Evolutionary conservation across 2,113 vertebrate genomes (phyloP).

Genomic region (Manacus vitellinus): DNA sequence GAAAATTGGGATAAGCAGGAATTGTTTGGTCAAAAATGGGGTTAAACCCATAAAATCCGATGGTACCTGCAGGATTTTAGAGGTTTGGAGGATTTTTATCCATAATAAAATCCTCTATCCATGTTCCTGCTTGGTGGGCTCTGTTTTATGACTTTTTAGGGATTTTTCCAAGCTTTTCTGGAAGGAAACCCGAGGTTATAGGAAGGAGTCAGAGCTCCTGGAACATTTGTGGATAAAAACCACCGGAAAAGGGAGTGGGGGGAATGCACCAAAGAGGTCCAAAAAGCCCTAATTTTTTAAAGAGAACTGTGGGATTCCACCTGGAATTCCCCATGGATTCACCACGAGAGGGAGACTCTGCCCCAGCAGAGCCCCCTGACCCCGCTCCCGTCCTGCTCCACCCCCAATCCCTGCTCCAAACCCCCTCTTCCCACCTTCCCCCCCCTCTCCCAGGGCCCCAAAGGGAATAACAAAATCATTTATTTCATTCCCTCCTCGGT

Average conservation of each 20-base stretch:
- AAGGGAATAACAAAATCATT: constrained; percentile 67
- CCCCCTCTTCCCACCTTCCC: not conserved
- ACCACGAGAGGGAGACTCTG: constrained; percentile 56
- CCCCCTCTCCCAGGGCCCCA: not conserved
- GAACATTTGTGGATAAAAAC: fast-evolving
- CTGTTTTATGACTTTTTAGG: fast-evolving
- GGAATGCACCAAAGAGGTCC: fast-evolving
- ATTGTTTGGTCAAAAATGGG: fast-evolving
- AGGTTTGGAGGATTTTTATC: not conserved
- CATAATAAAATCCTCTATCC: too few species aligned
- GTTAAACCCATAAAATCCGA: not conserved
- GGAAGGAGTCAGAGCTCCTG: not conserved
- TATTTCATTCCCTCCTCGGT: constrained; percentile 71
- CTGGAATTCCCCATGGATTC: not conserved
- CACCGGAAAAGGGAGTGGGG: not conserved
- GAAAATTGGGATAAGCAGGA: not conserved
- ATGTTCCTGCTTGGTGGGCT: not conserved
- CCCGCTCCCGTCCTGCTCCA: not conserved
- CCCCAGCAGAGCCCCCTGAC: not conserved
- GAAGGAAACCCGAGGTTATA: not conserved
- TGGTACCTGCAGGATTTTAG: fast-evolving
- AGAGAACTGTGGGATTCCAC: not conserved
- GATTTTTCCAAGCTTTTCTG: not conserved
- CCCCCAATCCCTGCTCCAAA: not conserved
- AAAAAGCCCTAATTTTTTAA: not conserved